Base-by-base conservation (phyloP, 1,140 invertebrate genomes). In the Frieseomelitta varia region DNA sequence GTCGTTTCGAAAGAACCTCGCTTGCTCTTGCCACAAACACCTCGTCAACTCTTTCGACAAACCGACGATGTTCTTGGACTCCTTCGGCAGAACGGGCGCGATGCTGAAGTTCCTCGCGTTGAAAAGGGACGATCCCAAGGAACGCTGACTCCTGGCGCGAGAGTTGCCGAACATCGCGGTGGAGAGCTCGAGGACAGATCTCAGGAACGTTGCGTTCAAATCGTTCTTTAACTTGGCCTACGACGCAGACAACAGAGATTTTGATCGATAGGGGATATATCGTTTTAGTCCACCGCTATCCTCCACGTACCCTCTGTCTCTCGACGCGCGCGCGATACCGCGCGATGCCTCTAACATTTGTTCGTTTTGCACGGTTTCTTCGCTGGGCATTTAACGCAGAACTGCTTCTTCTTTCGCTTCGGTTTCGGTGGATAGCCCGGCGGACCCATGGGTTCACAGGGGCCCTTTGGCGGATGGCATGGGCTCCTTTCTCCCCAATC, bases 371-470 rank as follows among this genome's bases (percentile, higher is more conserved):
- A 93, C 21, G 92, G 91, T 79, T 84, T 90, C 87, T 93, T 94
- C 10, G 89, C 83, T 6, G 93, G 93, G 69, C 92, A 93, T 79
- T 92, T 91, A 17, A 94, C 85, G 81, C 93, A 93, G 84, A 94
- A 91, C 19, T 88, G 88, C 79, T 94, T 94, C 72, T 71, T 92
- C 10, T 81, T 69, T 10, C 85, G 84, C 85, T 89, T 91, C 11
- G 85, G 88, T 86, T 93, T 93, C 12, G 86, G 0, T 0, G 89
- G 91, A 82, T 93, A 92, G 12, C 91, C 91, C 14, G 93, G 87
- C 61, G 90, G 89, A n/a, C 85, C 83, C 63, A 81, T 12, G 17
- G 92, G 92, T 12, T 51, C 84, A 75, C 91, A 92, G 27, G 92
- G 92, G 11, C 90, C 91, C 56, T 93, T 85, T 1, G 93, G 91